These are phyloP conservation scores for Oryzias melastigma DNA, from an alignment of 2,113 vertebrate genomes.

Conservation along the genomic window DNA sequence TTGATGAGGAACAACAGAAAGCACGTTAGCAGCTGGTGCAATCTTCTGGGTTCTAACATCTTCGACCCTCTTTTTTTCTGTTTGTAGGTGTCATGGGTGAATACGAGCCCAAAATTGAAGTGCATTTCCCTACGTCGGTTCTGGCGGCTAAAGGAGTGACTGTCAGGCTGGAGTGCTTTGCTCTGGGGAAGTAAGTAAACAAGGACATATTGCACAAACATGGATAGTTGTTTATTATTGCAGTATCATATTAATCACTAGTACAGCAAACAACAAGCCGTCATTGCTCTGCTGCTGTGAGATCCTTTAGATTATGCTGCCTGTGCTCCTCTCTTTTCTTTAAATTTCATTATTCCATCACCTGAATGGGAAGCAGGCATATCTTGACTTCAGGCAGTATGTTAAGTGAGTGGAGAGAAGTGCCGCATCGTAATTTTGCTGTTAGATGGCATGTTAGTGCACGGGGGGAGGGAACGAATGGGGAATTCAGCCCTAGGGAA, in stretches of 20 bases:
- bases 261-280: slow-evolving; percentile 14
- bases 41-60: slow-evolving; percentile 30
- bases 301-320: slow-evolving; percentile 40
- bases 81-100: slow-evolving; percentile 94
- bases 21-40: slow-evolving; percentile 9
- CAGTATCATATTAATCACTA: slow-evolving; percentile 34
- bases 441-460: slow-evolving; percentile 65
- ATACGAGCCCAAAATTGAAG: slow-evolving; percentile 98
- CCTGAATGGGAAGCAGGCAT: slow-evolving; percentile 53
- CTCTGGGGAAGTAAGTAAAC: slow-evolving; percentile 95
- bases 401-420: slow-evolving; percentile 67
- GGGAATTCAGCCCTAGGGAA: slow-evolving; percentile 62
- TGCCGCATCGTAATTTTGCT: slow-evolving; percentile 46
- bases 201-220: slow-evolving; percentile 35
- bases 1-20: slow-evolving; percentile 12
- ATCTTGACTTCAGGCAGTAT: slow-evolving; percentile 64
- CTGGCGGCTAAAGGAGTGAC: slow-evolving; percentile 89
- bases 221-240: slow-evolving; percentile 30
- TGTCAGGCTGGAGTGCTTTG: slow-evolving; percentile 94
- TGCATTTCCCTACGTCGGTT: slow-evolving; percentile 89
- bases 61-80: slow-evolving; percentile 45
- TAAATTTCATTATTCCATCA: slow-evolving; percentile 66
- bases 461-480: slow-evolving; percentile 30
- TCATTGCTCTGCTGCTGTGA: slow-evolving; percentile 20
- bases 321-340: slow-evolving; percentile 34